Percentiles rank a stretch among this genome's conserved stretches.
Conservation (phyloP, 2,113 vertebrate genomes). For the Indri indri region DNA sequence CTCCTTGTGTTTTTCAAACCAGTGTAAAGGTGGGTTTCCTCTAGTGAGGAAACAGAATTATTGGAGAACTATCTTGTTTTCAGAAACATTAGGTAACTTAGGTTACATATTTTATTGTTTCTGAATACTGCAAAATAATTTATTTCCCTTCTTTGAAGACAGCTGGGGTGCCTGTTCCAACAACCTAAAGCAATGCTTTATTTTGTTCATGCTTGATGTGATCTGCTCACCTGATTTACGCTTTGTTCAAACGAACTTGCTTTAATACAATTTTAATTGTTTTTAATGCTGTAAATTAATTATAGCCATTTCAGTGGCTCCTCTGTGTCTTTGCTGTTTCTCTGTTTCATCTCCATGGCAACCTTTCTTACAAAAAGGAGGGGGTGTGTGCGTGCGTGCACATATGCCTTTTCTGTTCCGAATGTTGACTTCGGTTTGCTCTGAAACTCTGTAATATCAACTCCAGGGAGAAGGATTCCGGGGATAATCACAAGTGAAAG, state of each 20-base stretch:
- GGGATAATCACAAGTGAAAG: not conserved
- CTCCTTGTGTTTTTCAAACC: conserved; percentile 9
- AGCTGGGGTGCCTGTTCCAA: not conserved
- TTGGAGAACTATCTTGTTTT: conserved; percentile 54
- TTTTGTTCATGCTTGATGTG: conserved; percentile 60
- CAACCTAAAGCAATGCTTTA: conserved; percentile 9
- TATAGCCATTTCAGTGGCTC: conserved; percentile 70
- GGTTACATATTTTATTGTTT: conserved; percentile 56
- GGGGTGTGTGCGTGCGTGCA: too few species aligned
- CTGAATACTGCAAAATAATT: conserved; percentile 49
- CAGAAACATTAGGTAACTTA: conserved; percentile 67
- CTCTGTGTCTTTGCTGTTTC: conserved; percentile 39
- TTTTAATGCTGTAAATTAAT: conserved; percentile 82
- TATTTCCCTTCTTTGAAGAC: conserved; percentile 61
- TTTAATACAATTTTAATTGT: conserved; percentile 80
- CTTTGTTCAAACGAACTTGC: conserved; percentile 60
- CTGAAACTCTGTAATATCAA: conserved; percentile 38
- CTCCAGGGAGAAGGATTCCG: not conserved
- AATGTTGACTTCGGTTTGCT: conserved; percentile 19
- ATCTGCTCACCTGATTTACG: conserved; percentile 59
- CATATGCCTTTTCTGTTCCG: conserved; percentile 8
- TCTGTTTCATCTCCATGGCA: conserved; percentile 77
- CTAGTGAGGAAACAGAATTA: conserved; percentile 11
- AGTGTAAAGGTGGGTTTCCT: not conserved
- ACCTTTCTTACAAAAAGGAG: conserved; percentile 51